Percentiles rank a stretch among this genome's conserved stretches.
phyloP scores from a whole-genome alignment of 2,113 vertebrate species.

The Serinus canaria region DNA sequence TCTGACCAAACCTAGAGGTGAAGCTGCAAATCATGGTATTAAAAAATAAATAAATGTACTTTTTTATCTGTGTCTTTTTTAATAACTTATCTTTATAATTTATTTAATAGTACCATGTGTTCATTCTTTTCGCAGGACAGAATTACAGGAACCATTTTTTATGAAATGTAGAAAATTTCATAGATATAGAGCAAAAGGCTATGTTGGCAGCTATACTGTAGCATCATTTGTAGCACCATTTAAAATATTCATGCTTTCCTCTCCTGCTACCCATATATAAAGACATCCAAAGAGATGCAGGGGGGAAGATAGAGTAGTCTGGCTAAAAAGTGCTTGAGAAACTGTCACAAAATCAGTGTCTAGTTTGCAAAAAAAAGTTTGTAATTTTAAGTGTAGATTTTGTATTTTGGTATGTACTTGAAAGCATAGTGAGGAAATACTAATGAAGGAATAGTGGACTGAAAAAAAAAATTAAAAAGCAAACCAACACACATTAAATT shows the following conservation, averaged over 20 bases:
- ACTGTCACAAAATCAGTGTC: not conserved
- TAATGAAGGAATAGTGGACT: not conserved
- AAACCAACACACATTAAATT: not conserved
- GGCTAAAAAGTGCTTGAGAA: not conserved
- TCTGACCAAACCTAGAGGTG: not conserved
- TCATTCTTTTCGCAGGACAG: not conserved
- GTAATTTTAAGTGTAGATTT: not conserved
- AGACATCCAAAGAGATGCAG: not conserved
- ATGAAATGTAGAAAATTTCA: not conserved
- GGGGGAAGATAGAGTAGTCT: not conserved
- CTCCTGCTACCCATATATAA: not conserved
- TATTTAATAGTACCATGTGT: not conserved
- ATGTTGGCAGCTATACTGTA: not conserved
- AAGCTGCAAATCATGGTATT: not conserved
- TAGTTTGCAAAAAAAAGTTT: not conserved
- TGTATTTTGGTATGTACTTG: not conserved
- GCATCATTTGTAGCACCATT: not conserved
- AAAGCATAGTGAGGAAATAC: not conserved
- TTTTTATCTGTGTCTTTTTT: not conserved
- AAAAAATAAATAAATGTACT: not conserved
- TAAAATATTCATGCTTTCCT: not conserved
- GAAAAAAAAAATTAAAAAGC: not conserved
- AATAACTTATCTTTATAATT: not conserved
- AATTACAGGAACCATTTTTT: not conserved
- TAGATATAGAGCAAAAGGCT: not conserved